Base-by-base conservation (phyloP, 2,113 vertebrate genomes). In the Nicator chloris region DNA sequence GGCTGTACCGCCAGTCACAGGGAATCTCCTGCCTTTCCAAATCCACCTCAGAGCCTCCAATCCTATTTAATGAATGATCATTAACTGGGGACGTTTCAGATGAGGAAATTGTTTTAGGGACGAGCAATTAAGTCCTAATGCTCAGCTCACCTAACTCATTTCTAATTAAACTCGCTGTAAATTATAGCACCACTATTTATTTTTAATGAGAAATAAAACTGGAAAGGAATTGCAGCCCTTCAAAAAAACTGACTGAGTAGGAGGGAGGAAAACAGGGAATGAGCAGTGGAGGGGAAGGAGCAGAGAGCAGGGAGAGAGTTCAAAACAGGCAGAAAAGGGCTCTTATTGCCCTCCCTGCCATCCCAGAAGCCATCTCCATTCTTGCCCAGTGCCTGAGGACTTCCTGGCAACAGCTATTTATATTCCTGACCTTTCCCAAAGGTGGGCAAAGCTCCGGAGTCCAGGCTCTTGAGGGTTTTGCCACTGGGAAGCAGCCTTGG, bases 101-200 rank as follows among this genome's bases (percentile, higher is more conserved):
- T 94, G 96, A 94, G 96, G 96, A 97, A 97, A 97, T 95, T 96
- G 96, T 96, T 97, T 97, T 95, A 96, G 93, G 95, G 95, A 97
- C 3, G 86, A 97, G 95, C 96, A 97, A 97, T 97, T 97, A 97
- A 96, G 92, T 86, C 82, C 94, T 95, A 92, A 96, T 92, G 95
- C 93, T 96, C 92, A 51, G 88, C 91, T 91, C 94, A 96, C 47
- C 76, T 97, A 97, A 97, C 97, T 97, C 95, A 96, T 97, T 96
- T 94, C 96, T 97, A 97, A 97, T 97, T 97, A 97, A 97, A 94
- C 93, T 96, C 76, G 33, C 88, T 91, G 96, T 97, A 97, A 97
- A 97, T 97, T 96, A 97, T 95, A 79, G 94, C 92, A 93, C 90
- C 42, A 44, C 86, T 97, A 91, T 97, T 97, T 97, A 97, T 96